Evolutionary conservation across 2,113 vertebrate genomes (phyloP).

Genomic region (Eonycteris spelaea): DNA sequence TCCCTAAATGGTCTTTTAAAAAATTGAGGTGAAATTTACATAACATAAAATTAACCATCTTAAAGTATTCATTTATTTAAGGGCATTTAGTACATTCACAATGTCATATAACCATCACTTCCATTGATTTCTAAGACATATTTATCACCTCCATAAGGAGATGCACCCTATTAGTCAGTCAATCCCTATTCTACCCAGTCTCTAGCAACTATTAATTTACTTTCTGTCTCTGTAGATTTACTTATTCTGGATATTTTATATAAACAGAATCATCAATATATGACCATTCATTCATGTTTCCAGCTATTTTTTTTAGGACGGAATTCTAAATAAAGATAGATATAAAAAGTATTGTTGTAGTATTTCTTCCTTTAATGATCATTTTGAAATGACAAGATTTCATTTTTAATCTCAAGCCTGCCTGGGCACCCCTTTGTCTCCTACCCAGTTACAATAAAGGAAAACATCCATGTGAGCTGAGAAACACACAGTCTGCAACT

Average conservation of each 20-base stretch:
- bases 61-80: background rate
- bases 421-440: background rate
- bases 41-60: conserved; percentile 15
- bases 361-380: background rate
- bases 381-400: background rate
- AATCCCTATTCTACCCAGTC: background rate
- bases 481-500: background rate
- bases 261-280: background rate
- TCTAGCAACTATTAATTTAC: background rate
- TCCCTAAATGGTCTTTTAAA: background rate
- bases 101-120: background rate
- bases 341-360: background rate
- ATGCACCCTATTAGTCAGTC: background rate
- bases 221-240: background rate
- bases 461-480: background rate
- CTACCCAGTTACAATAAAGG: background rate
- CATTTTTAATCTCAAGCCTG: background rate
- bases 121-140: background rate
- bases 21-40: background rate
- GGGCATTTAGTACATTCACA: background rate
- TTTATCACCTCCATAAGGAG: background rate
- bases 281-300: background rate
- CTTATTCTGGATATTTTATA: background rate
- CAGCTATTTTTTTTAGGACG: background rate
- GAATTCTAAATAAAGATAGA: background rate